Evolutionary conservation across 1,140 invertebrate genomes (phyloP).

Genomic region (Trypoxylus dichotomus): DNA sequence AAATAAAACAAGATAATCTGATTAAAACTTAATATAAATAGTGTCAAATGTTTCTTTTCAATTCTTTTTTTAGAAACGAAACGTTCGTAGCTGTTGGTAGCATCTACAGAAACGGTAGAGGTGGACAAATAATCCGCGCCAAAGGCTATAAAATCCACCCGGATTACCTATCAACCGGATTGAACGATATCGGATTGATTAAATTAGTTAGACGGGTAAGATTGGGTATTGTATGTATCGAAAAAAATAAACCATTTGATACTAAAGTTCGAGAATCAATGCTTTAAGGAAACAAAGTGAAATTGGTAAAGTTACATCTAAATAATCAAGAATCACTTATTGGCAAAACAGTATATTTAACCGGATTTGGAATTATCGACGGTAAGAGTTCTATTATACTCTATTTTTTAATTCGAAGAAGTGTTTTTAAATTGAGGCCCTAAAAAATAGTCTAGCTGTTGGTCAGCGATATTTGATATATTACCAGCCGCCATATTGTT

Average conservation of each 20-base stretch:
- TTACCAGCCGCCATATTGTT: no score
- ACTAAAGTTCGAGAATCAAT: neutral
- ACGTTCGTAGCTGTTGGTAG: conserved; percentile 47
- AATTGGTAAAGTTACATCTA: conserved; percentile 43
- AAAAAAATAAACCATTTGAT: neutral
- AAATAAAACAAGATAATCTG: neutral
- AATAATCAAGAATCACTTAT: conserved; percentile 45
- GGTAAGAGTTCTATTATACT: conserved; percentile 39
- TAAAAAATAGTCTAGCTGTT: no score
- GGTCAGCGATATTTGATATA: no score
- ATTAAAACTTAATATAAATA: neutral
- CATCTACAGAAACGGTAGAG: conserved; percentile 42
- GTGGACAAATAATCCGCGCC: conserved; percentile 42
- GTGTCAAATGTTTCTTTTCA: neutral
- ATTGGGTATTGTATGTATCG: conserved; percentile 36
- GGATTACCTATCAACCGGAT: conserved; percentile 41
- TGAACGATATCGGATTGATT: conserved; percentile 47
- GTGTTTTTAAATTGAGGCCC: no score
- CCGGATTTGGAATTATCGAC: conserved; percentile 51
- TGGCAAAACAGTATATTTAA: conserved; percentile 46
- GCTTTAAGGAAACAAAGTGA: conserved; percentile 41
- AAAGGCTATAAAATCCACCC: conserved; percentile 43
- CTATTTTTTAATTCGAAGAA: no score
- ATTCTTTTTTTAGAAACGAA: conserved; percentile 36
- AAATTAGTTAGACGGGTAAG: conserved; percentile 39